Evolutionary conservation across 2,888 invertebrate genomes (phyloP), one percentile per base, ranked within the genome.

Genomic region (Sepiola atlantica): DNA sequence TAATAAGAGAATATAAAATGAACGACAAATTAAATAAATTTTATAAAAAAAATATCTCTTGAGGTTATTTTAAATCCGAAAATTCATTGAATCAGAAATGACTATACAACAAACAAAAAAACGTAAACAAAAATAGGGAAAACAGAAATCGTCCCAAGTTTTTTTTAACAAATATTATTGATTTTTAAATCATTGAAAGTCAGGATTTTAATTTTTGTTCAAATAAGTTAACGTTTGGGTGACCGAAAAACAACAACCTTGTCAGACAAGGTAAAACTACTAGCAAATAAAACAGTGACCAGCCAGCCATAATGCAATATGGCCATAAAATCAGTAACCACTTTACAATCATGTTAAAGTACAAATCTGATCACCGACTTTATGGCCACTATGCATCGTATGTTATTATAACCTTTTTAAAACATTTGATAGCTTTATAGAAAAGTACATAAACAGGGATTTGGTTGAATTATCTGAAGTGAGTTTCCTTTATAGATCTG

Each of bases 51-150:
- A 61, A 6, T 12, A 77, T n/a, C 28, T n/a, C n/a, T 77, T n/a
- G 28, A 77, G n/a, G 10, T n/a, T 28, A n/a, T 77, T n/a, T 77
- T 16, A 77, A 77, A 77, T 77, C 28, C 77, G 14, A n/a, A 77
- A 77, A 28, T 28, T 61, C 77, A 77, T 77, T 77, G 77, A 77
- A 77, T 77, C 77, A 77, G 45, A 77, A 77, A 77, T 77, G n/a
- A 77, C n/a, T 14, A 77, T 77, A n/a, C n/a, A 77, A 77, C n/a
- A 77, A 77, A 77, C 16, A 77, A 77, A 77, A n/a, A 77, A 77
- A 77, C 77, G 77, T 77, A 77, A 77, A 77, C 77, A 77, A 77
- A 77, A 77, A 77, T 77, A n/a, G n/a, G 14, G n/a, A 77, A 77
- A 32, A 32, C n/a, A 14, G 77, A 77, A 77, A 77, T n/a, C 77